A percentile compares a stretch with the other conserved stretches of the same genome.
Conservation (phyloP, 2,797 vertebrate species). For the Myotis planiceps region DNA sequence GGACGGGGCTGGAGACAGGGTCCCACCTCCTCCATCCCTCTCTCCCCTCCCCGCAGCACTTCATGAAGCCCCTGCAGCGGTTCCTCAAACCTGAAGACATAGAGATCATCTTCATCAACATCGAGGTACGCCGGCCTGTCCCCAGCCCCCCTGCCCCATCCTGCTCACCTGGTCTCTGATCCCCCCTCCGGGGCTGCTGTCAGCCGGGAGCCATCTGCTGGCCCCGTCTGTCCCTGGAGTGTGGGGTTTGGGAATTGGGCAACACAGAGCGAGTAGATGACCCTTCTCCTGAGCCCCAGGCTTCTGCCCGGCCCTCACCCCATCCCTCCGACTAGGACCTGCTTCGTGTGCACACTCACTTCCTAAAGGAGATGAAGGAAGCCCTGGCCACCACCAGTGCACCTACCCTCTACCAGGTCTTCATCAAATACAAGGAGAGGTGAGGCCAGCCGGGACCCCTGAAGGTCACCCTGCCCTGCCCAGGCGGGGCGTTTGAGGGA, state of each 20-base stretch:
- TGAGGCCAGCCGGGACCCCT: constrained; percentile 70
- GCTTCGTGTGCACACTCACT: constrained; percentile 86
- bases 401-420: constrained; percentile 91
- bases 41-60: constrained; percentile 87
- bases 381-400: constrained; percentile 84
- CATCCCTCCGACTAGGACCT: constrained; percentile 88
- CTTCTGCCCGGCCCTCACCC: neutral
- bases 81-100: constrained; percentile 91
- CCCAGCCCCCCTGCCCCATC: neutral
- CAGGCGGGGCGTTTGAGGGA: neutral
- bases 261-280: accelerated
- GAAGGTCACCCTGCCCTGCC: neutral
- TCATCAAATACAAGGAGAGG: constrained; percentile 94
- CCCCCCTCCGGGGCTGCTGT: neutral
- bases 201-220: accelerated
- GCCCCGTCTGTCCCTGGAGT: neutral
- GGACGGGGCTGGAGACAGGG: neutral
- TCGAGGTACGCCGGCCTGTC: constrained; percentile 85
- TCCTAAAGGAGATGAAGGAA: constrained; percentile 89
- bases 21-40: neutral
- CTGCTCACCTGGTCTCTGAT: neutral
- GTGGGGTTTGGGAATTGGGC: neutral
- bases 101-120: constrained; percentile 95
- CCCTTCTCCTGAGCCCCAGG: neutral
- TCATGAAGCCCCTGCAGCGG: constrained; percentile 92